phyloP scores from a whole-genome alignment of 1,140 invertebrate genomes.

The Vanessa atalanta region DNA sequence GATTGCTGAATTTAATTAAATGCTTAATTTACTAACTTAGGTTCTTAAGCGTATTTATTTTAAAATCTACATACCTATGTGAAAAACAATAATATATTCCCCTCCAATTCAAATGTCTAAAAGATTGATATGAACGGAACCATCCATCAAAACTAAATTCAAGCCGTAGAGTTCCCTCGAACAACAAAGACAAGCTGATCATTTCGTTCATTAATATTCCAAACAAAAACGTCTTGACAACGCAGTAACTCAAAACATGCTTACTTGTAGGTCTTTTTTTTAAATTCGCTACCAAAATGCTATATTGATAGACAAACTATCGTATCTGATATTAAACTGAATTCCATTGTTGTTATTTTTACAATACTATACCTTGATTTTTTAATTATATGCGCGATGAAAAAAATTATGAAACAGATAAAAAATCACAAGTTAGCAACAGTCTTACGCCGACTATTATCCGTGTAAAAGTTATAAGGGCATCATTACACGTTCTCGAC shows the following conservation, averaged over 20 bases:
- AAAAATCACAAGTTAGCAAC: slow-evolving; percentile 8
- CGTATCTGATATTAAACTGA: slow-evolving; percentile 23
- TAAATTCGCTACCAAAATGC: too few species aligned
- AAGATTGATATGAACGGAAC: background rate
- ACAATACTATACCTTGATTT: too few species aligned
- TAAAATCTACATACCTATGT: too few species aligned
- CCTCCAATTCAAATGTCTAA: background rate
- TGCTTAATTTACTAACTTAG: too few species aligned
- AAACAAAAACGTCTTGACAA: slow-evolving; percentile 38
- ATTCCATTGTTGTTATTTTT: background rate
- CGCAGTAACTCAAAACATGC: slow-evolving; percentile 20
- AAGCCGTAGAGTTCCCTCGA: slow-evolving; percentile 17
- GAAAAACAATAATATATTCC: too few species aligned
- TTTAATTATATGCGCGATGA: too few species aligned
- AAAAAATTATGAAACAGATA: background rate
- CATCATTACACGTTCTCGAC: slow-evolving; percentile 16
- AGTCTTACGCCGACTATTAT: slow-evolving; percentile 14
- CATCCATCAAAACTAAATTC: slow-evolving; percentile 46
- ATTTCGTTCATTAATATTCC: slow-evolving; percentile 54
- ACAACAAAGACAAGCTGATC: slow-evolving; percentile 38
- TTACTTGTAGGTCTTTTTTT: slow-evolving; percentile 28
- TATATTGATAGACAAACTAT: slow-evolving; percentile 3
- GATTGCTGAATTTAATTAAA: too few species aligned
- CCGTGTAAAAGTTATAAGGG: background rate
- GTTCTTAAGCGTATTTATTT: too few species aligned